These are phyloP conservation scores for Gonatopus flavifemur DNA, from an alignment of 1,140 invertebrate genomes.

Conservation along the genomic window DNA sequence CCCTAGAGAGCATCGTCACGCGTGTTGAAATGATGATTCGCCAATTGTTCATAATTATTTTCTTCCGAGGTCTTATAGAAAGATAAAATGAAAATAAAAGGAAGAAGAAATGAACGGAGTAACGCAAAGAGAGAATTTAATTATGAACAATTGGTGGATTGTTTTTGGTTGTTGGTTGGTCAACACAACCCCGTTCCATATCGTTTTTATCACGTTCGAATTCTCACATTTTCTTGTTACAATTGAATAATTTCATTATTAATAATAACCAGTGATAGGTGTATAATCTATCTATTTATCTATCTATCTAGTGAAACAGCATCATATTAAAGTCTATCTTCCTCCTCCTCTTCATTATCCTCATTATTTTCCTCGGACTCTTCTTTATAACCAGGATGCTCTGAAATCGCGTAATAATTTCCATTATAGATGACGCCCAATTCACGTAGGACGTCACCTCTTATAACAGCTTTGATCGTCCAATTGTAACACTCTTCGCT, in stretches of 20 bases:
- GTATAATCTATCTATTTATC: conserved; percentile 40
- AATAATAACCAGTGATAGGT: conserved; percentile 49
- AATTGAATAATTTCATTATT: conserved; percentile 27
- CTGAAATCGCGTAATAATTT: conserved; percentile 92
- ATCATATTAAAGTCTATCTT: conserved; percentile 73
- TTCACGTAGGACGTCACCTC: conserved; percentile 85
- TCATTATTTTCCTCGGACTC: conserved; percentile 80
- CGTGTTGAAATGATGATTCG: too few relatives aligned
- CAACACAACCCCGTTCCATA: too few relatives aligned
- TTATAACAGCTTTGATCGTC: conserved; percentile 91
- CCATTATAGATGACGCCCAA: conserved; percentile 93
- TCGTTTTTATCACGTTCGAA: too few relatives aligned
- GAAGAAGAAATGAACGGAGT: conserved; percentile 10
- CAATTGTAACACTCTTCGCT: conserved; percentile 91
- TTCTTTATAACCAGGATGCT: conserved; percentile 89
- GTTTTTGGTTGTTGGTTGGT: background rate
- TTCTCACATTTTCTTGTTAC: background rate
- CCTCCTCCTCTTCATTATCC: conserved; percentile 78
- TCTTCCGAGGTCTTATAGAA: too few relatives aligned
- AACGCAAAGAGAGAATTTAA: background rate
- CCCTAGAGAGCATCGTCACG: too few relatives aligned
- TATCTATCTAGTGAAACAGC: conserved; percentile 45
- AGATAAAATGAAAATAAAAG: too few relatives aligned
- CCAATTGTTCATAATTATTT: too few relatives aligned
- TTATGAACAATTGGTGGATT: background rate